These are phyloP conservation scores for Brachionus asplanchnoidis DNA, from an alignment of 1,140 invertebrate species.

Conservation along the genomic window DNA sequence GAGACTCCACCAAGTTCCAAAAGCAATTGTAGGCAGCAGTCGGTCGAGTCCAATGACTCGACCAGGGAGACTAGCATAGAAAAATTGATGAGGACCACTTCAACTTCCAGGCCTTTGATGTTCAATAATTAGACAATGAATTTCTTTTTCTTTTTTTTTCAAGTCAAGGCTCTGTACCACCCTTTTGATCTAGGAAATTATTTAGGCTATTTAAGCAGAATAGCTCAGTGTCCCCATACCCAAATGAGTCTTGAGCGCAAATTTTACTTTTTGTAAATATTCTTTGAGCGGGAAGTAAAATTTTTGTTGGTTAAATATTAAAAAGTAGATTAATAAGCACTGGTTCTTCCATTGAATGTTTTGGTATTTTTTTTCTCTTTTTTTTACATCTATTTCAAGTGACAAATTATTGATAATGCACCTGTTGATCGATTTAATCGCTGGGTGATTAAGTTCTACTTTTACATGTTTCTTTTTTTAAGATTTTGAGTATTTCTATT, in stretches of 20 bases:
- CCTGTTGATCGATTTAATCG: background rate
- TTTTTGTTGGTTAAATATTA: background rate
- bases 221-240: background rate
- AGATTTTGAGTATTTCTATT: background rate
- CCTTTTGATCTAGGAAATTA: background rate
- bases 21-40: background rate
- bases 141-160: background rate
- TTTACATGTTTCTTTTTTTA: background rate
- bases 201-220: background rate
- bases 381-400: background rate
- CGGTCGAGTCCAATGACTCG: conserved; percentile 25
- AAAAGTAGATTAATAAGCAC: conserved; percentile 17
- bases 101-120: conserved; percentile 39
- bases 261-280: conserved; percentile 37
- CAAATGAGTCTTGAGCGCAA: conserved; percentile 8
- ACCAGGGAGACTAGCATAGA: conserved; percentile 36
- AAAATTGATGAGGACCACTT: conserved; percentile 35
- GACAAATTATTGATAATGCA: background rate
- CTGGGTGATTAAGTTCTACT: background rate
- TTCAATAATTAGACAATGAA: conserved; percentile 37
- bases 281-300: conserved; percentile 14
- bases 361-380: background rate
- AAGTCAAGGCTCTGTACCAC: background rate
- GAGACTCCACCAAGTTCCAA: conserved; percentile 38
- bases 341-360: background rate